Percentiles rank a stretch among this genome's conserved stretches.
Conservation (phyloP, 2,888 invertebrate species). For the Eurois occulta region DNA sequence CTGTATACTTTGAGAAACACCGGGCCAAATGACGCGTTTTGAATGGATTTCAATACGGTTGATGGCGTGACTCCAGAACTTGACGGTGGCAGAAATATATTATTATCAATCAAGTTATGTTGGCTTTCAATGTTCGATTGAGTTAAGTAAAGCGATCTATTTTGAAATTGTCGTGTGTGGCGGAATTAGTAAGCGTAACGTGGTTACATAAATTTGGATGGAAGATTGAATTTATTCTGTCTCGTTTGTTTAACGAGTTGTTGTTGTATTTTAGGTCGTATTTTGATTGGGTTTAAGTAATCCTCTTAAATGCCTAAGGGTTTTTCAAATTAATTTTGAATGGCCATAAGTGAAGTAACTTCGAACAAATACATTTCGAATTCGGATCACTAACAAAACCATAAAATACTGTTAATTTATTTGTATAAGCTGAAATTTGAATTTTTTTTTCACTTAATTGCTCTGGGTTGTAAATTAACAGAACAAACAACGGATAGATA, state of each 20-base stretch:
- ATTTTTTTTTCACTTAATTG: neutral
- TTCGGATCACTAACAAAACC: neutral
- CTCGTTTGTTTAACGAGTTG: slow-evolving; percentile 11
- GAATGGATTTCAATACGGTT: slow-evolving; percentile 46
- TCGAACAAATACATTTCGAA: neutral
- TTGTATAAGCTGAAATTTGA: neutral
- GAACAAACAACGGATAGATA: neutral
- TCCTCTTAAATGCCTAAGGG: neutral
- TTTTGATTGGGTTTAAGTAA: neutral
- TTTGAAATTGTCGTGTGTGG: slow-evolving; percentile 17
- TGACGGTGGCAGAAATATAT: slow-evolving; percentile 2
- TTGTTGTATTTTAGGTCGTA: neutral
- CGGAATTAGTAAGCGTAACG: slow-evolving; percentile 1
- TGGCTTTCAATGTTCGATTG: slow-evolving; percentile 11
- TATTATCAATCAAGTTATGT: slow-evolving; percentile 25
- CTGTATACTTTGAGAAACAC: slow-evolving; percentile 20
- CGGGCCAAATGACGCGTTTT: neutral
- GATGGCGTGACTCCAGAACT: slow-evolving; percentile 5
- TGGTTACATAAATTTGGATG: neutral
- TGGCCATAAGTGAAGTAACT: neutral
- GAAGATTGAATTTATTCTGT: slow-evolving; percentile 6
- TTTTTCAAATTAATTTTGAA: neutral
- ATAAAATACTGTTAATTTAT: neutral
- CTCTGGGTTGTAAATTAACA: neutral
- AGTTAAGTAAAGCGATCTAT: slow-evolving; percentile 17